phyloP scores from a whole-genome alignment of 2,888 invertebrate species.

The Iselma pallidipennis region DNA sequence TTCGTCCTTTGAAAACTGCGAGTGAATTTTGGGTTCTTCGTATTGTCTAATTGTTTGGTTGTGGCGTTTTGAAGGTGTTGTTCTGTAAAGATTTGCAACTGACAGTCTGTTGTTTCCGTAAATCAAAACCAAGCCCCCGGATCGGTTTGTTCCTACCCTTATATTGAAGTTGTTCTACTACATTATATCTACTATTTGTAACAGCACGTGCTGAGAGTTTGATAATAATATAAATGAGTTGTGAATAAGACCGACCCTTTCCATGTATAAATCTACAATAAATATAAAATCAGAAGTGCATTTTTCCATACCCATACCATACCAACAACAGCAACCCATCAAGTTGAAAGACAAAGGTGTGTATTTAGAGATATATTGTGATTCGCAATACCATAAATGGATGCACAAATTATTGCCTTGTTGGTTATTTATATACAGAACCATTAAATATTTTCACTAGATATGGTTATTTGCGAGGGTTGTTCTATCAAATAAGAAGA shows the following conservation, averaged over 20 bases:
- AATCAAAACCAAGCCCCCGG: background rate
- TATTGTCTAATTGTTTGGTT: too few species aligned
- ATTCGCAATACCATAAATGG: slow-evolving; percentile 34
- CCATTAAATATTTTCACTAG: background rate
- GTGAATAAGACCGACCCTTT: slow-evolving; percentile 32
- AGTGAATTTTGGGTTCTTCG: too few species aligned
- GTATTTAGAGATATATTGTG: slow-evolving; percentile 34
- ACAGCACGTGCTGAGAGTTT: slow-evolving; percentile 31
- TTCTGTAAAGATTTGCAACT: background rate
- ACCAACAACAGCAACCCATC: background rate
- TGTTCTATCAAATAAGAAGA: background rate
- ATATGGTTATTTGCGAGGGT: slow-evolving; percentile 3
- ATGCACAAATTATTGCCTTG: slow-evolving; percentile 31
- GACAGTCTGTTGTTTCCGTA: background rate
- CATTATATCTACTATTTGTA: background rate
- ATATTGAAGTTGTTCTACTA: too few species aligned
- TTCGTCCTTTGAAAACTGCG: too few species aligned
- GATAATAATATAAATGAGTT: slow-evolving; percentile 32
- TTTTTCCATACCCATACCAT: slow-evolving; percentile 19
- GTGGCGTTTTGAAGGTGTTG: background rate
- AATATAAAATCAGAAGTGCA: slow-evolving; percentile 31
- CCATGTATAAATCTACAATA: slow-evolving; percentile 33
- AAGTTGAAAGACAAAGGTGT: slow-evolving; percentile 23
- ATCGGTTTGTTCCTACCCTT: background rate
- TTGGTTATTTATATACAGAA: background rate